Percentiles rank a stretch among this genome's conserved stretches.
phyloP scores from a whole-genome alignment of 2,888 invertebrate genomes.

The Tetragonisca angustula region DNA sequence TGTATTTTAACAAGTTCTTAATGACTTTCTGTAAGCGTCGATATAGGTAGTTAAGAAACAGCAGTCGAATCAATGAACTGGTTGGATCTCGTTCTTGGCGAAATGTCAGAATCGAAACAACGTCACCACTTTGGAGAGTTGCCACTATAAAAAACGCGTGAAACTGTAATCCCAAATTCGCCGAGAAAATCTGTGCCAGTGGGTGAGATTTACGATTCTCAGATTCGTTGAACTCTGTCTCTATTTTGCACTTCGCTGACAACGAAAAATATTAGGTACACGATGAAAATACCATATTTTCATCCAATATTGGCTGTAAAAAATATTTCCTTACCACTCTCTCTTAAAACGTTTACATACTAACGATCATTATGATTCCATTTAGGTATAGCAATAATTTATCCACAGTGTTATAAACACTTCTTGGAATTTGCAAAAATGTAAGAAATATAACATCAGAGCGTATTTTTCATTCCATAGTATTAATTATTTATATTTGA shows the following conservation, averaged over 20 bases:
- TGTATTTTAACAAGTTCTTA: too few relatives aligned
- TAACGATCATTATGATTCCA: too few relatives aligned
- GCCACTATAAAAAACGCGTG: constrained; percentile 3
- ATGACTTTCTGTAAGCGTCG: too few relatives aligned
- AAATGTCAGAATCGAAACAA: constrained; percentile 10
- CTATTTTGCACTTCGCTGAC: neutral
- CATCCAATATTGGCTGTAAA: neutral
- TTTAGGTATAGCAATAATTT: too few relatives aligned
- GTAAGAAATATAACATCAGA: too few relatives aligned
- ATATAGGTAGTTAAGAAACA: neutral
- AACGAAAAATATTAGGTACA: neutral
- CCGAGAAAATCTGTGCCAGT: neutral
- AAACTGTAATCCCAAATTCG: neutral
- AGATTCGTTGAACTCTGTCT: neutral
- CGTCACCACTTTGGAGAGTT: constrained; percentile 21
- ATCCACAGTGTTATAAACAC: too few relatives aligned
- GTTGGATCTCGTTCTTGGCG: constrained; percentile 22
- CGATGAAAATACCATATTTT: neutral
- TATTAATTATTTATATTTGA: too few relatives aligned
- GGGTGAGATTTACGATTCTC: neutral
- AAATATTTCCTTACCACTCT: too few relatives aligned
- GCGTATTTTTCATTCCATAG: too few relatives aligned
- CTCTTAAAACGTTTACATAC: too few relatives aligned
- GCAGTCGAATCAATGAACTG: neutral
- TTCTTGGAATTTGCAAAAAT: too few relatives aligned